These are phyloP conservation scores for Porites evermanni DNA, from an alignment of 92 coral and sea anemone species.

Conservation along the genomic window DNA sequence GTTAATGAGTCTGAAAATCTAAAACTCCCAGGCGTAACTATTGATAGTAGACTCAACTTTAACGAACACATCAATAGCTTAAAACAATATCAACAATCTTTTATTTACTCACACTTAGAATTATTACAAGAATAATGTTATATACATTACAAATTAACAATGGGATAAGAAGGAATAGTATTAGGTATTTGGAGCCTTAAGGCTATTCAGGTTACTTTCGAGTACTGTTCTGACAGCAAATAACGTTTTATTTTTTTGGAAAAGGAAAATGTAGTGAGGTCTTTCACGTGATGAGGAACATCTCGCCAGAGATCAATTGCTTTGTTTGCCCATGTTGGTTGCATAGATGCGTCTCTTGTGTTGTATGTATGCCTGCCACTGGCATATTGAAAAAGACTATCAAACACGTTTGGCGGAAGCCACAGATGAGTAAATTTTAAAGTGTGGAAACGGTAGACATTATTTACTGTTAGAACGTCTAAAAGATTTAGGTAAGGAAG, in stretches of 20 bases:
- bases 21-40: conserved; percentile 29
- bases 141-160: too few species aligned
- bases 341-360: too few species aligned
- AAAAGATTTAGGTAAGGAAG: too few species aligned
- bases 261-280: conserved; percentile 20
- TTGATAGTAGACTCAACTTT: not conserved
- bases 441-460: too few species aligned
- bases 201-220: not conserved
- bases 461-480: too few species aligned
- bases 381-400: too few species aligned
- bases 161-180: not conserved
- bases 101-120: too few species aligned
- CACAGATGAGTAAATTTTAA: too few species aligned
- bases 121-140: too few species aligned
- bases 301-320: not conserved
- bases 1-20: conserved; percentile 4
- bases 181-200: not conserved
- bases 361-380: too few species aligned
- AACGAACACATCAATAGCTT: not conserved
- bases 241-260: conserved; percentile 2
- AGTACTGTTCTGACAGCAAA: too few species aligned
- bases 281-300: conserved; percentile 12
- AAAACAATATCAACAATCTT: conserved; percentile 11
- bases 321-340: conserved; percentile 9
- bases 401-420: too few species aligned